These are phyloP conservation scores for Aphaenogaster rudis DNA, from an alignment of 1,140 invertebrate genomes.

Conservation along the genomic window DNA sequence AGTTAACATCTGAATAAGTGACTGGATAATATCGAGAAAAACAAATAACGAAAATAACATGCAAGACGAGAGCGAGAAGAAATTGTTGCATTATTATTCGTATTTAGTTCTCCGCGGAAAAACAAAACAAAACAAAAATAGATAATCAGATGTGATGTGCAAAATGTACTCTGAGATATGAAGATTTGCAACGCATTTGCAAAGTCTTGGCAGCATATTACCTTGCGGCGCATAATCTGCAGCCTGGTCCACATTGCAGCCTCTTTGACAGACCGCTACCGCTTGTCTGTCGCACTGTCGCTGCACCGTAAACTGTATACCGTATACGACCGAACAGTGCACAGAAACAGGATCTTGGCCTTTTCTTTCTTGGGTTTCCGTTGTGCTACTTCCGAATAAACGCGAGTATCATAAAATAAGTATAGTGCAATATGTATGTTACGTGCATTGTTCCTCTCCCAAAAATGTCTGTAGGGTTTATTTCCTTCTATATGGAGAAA, in stretches of 20 bases:
- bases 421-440: not conserved
- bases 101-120: not conserved
- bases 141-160: not conserved
- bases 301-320: slow-evolving; percentile 37
- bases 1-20: not conserved
- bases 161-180: slow-evolving; percentile 11
- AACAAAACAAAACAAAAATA: not conserved
- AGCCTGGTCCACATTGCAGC: slow-evolving; percentile 79
- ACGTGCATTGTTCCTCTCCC: not conserved
- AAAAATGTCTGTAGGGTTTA: not conserved
- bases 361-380: not conserved
- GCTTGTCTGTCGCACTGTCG: slow-evolving; percentile 41
- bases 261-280: slow-evolving; percentile 62
- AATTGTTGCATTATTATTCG: not conserved
- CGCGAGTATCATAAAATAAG: slow-evolving; percentile 25
- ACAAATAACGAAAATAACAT: not conserved
- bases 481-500: not conserved
- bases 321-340: not conserved
- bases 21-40: not conserved
- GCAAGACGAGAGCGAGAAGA: not conserved
- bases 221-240: slow-evolving; percentile 75
- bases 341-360: slow-evolving; percentile 12
- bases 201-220: slow-evolving; percentile 67
- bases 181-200: slow-evolving; percentile 57
- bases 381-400: slow-evolving; percentile 4